Percentiles rank a stretch among this genome's conserved stretches.
phyloP scores from a whole-genome alignment of 2,113 vertebrate genomes.

The Oncorhynchus clarkii region DNA sequence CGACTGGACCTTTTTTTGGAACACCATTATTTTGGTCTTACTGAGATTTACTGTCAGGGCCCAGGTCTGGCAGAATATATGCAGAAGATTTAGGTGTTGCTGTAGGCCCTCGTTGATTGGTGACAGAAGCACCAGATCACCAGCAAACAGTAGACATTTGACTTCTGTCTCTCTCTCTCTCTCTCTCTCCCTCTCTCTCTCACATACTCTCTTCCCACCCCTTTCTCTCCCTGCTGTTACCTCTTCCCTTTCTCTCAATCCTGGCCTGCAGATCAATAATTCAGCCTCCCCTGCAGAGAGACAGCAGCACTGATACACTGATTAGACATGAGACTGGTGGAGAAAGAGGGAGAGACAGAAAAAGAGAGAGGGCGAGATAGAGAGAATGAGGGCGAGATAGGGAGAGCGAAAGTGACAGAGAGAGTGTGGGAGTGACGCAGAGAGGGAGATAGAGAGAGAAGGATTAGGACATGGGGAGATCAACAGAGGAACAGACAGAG shows the following conservation, averaged over 20 bases:
- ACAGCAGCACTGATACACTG: slow-evolving; percentile 57
- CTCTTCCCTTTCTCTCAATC: neutral
- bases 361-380: neutral
- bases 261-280: slow-evolving; percentile 58
- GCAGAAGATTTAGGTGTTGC: too few relatives aligned
- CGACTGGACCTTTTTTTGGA: too few relatives aligned
- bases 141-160: too few relatives aligned
- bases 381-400: too few relatives aligned
- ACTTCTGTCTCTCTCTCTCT: neutral
- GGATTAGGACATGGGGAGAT: too few relatives aligned
- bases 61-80: too few relatives aligned
- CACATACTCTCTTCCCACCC: neutral
- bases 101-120: too few relatives aligned
- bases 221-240: slow-evolving; percentile 39
- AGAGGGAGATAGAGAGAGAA: slow-evolving; percentile 25
- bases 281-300: slow-evolving; percentile 55
- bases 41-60: too few relatives aligned
- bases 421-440: slow-evolving; percentile 27
- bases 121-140: too few relatives aligned
- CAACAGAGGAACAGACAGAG: slow-evolving; percentile 33
- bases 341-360: slow-evolving; percentile 12
- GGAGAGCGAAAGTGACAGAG: neutral
- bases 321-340: slow-evolving; percentile 58
- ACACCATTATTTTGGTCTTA: too few relatives aligned
- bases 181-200: neutral